phyloP scores from a whole-genome alignment of 2,797 vertebrate genomes.

The Hyperoplus immaculatus region DNA sequence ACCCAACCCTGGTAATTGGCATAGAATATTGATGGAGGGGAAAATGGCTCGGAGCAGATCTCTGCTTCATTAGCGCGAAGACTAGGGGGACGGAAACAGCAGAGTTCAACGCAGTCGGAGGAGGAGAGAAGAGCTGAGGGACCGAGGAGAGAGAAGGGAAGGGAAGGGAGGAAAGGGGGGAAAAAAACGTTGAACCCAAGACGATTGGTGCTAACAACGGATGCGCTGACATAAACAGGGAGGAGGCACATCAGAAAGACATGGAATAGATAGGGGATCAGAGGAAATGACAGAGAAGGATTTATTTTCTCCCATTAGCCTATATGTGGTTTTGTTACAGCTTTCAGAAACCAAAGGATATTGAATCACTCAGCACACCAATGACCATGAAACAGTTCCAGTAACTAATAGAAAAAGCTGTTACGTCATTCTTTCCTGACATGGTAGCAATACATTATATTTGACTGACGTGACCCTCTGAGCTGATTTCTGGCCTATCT shows the following conservation, averaged over 20 bases:
- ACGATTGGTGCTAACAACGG: conserved; percentile 26
- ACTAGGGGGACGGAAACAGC: conserved; percentile 49
- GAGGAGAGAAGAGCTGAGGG: conserved; percentile 11
- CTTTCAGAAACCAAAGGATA: conserved; percentile 58
- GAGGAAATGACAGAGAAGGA: conserved; percentile 11
- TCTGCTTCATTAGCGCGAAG: conserved; percentile 67
- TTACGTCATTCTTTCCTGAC: conserved; percentile 59
- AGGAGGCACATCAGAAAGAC: conserved; percentile 10
- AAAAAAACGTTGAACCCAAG: conserved; percentile 27
- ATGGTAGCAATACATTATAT: conserved; percentile 46
- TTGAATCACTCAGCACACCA: conserved; percentile 32
- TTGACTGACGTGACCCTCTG: conserved; percentile 39
- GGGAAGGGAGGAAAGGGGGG: background rate
- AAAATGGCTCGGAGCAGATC: conserved; percentile 75
- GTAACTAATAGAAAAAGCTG: conserved; percentile 49
- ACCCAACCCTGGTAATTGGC: conserved; percentile 69
- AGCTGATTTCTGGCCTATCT: conserved; percentile 32
- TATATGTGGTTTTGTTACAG: conserved; percentile 46
- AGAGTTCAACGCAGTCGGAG: conserved; percentile 19
- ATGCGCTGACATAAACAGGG: conserved; percentile 4
- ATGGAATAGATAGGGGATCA: conserved; percentile 15
- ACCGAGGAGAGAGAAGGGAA: conserved; percentile 13
- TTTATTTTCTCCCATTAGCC: conserved; percentile 10
- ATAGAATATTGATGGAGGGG: conserved; percentile 80
- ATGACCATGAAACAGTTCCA: conserved; percentile 42